Percentiles rank a stretch among this genome's conserved stretches.
These are phyloP conservation scores for Mesembrinibis cayennensis DNA, from an alignment of 2,113 vertebrate species.

Conservation along the genomic window DNA sequence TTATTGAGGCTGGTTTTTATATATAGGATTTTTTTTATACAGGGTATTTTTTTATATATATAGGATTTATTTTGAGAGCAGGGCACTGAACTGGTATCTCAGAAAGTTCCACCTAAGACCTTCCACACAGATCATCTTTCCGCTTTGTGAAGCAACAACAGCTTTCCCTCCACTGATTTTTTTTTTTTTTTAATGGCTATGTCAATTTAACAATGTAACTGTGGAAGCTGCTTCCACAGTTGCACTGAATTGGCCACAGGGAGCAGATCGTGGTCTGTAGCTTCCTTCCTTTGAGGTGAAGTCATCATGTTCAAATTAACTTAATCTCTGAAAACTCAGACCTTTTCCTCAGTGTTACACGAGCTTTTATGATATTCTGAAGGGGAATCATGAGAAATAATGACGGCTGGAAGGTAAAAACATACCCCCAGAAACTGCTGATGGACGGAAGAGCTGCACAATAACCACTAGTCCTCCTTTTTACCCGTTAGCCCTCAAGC, in stretches of 20 bases:
- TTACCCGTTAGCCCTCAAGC: neutral
- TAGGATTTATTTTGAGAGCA: neutral
- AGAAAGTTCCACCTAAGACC: neutral
- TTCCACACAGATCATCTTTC: neutral
- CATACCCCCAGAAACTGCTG: neutral
- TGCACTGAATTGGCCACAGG: neutral
- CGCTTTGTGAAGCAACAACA: neutral
- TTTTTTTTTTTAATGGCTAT: neutral
- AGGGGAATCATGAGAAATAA: neutral
- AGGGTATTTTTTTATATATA: neutral
- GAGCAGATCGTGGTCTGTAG: neutral
- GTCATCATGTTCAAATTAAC: neutral
- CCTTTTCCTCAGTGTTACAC: neutral
- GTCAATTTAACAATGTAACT: neutral
- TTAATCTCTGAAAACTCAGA: neutral
- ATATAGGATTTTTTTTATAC: neutral
- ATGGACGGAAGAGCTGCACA: neutral
- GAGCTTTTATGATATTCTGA: neutral
- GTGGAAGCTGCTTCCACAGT: neutral
- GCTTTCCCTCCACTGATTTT: neutral
- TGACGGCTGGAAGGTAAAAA: neutral
- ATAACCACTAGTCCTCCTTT: neutral
- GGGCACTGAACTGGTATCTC: neutral
- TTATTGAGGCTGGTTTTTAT: neutral
- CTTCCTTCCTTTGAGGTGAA: neutral